Evolutionary conservation across 2,888 invertebrate species (phyloP), one percentile per base, ranked within the genome.

Genomic region (Pinctada fucata): DNA sequence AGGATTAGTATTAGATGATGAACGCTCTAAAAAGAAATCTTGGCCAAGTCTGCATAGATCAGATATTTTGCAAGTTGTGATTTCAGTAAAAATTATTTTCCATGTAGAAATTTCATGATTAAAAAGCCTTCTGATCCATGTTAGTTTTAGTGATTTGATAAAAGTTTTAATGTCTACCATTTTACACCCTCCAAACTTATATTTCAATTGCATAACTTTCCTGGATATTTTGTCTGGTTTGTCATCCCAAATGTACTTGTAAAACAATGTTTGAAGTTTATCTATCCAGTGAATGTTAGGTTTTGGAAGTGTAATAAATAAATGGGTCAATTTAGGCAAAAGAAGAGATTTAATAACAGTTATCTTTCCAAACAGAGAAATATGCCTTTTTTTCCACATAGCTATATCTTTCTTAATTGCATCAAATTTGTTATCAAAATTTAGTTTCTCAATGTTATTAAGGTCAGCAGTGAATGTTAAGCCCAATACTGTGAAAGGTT

Each of bases 101-200:
- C 31, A 31, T 13, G 78, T 75, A 3, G 78, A 75, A 52, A 69
- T 16, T 10, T 82, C 48, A 85, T 81, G n/a, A 83, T 82, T 72
- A 86, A 87, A 78, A 80, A 85, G 69, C 85, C 86, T 10, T 52
- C 85, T 16, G 75, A 72, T 31, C 51, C n/a, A 3, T 81, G 50
- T 51, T 74, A 6, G 79, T 77, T 49, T 84, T 8, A 73, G 31
- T 31, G 31, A 31, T 31, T 31, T 31, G 31, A 72, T 31, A 31
- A 31, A 31, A 31, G 31, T 31, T 31, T 31, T 31, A 31, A 31
- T 31, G 31, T 31, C 31, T 31, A 31, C 31, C 31, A 31, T 31
- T 31, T 31, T 31, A 31, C 31, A 31, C 31, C 31, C 31, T 31
- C 31, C 31, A 31, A 31, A 31, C 31, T 31, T 31, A 31, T 31